phyloP scores from a whole-genome alignment of 2,888 invertebrate species.

The Melanostoma scalare region DNA sequence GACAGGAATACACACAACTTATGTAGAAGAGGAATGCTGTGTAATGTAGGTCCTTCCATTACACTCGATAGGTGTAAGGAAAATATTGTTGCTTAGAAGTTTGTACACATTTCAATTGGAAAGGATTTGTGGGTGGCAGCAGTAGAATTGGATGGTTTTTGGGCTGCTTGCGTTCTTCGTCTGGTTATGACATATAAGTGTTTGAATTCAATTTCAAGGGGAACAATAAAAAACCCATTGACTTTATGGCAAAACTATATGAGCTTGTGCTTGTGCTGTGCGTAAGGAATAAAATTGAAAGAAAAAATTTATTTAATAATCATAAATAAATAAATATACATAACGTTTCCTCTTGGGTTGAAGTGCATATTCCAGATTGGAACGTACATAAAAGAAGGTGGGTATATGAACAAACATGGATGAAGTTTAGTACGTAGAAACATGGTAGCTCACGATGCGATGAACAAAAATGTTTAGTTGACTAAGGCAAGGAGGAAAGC shows the following conservation, averaged over 20 bases:
- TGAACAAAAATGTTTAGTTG: too few relatives aligned
- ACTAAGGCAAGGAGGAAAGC: too few relatives aligned
- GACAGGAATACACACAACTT: conserved; percentile 29
- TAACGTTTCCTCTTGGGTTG: too few relatives aligned
- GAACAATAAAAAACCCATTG: conserved; percentile 67
- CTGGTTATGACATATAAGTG: conserved; percentile 72
- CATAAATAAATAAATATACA: too few relatives aligned
- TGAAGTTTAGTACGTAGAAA: too few relatives aligned
- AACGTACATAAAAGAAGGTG: too few relatives aligned
- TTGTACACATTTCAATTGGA: conserved; percentile 45
- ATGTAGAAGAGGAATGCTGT: conserved; percentile 6
- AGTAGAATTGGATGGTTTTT: conserved; percentile 26
- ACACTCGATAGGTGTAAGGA: conserved; percentile 52
- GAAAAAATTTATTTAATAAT: conserved; percentile 10
- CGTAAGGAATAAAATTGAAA: conserved; percentile 58
- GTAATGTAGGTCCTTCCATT: conserved; percentile 15
- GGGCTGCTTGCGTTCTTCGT: not conserved
- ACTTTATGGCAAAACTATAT: conserved; percentile 60
- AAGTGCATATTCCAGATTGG: too few relatives aligned
- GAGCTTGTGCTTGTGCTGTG: conserved; percentile 2
- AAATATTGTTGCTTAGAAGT: conserved; percentile 57
- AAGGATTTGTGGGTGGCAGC: conserved; percentile 33
- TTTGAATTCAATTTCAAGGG: conserved; percentile 70
- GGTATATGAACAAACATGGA: too few relatives aligned
- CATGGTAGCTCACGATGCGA: too few relatives aligned